phyloP scores from a whole-genome alignment of 2,797 vertebrate species.

The Lateolabrax maculatus region DNA sequence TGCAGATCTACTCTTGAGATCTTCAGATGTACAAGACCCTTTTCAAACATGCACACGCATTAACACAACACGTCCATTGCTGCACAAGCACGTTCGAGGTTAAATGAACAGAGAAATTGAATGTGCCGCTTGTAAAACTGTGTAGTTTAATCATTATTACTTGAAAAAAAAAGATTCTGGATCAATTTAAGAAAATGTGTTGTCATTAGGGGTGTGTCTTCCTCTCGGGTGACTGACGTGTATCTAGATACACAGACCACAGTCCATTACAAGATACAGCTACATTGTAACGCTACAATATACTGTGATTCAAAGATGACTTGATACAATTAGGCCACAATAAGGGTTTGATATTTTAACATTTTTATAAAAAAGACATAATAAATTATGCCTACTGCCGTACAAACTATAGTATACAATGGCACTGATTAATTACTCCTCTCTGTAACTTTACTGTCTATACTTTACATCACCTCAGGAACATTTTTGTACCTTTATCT shows the following conservation, averaged over 20 bases:
- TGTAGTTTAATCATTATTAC: background rate
- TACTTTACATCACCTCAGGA: background rate
- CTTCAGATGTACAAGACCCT: background rate
- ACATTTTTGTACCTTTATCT: no score
- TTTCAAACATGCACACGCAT: background rate
- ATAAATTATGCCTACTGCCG: no score
- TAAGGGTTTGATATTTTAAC: background rate
- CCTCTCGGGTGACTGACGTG: background rate
- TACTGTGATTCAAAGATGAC: background rate
- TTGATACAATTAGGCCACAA: no score
- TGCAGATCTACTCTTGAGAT: background rate
- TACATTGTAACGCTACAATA: background rate
- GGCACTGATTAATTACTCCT: no score
- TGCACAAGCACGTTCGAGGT: background rate
- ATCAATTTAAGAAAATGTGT: background rate
- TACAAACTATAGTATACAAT: no score
- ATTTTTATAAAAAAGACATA: no score
- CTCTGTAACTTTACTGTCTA: no score
- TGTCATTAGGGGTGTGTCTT: background rate
- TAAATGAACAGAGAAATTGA: background rate
- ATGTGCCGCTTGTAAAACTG: background rate
- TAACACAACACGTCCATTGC: background rate
- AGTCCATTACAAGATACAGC: no score
- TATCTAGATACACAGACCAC: background rate
- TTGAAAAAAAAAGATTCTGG: background rate